Evolutionary conservation across 92 coral and sea anemone species (phyloP).

Genomic region (Parazoanthus darwini): DNA sequence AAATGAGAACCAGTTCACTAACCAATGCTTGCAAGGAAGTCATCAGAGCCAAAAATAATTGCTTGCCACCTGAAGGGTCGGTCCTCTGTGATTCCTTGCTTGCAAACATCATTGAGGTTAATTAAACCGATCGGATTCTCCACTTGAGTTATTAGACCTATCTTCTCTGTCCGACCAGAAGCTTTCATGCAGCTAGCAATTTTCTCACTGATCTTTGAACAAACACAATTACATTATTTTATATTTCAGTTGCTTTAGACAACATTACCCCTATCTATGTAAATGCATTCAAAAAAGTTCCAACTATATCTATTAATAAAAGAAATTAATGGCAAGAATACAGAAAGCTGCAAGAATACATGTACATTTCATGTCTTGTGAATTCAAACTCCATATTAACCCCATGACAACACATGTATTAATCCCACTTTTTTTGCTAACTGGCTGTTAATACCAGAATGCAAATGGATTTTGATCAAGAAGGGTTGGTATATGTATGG

Average conservation of each 20-base stretch:
- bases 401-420: too few relatives aligned
- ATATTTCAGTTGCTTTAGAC: neutral
- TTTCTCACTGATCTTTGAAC: slow-evolving; percentile 74
- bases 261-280: neutral
- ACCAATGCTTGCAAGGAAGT: slow-evolving; percentile 94
- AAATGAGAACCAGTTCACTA: neutral
- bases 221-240: neutral
- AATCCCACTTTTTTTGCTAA: too few relatives aligned
- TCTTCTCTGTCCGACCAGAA: slow-evolving; percentile 47
- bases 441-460: too few relatives aligned
- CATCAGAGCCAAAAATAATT: slow-evolving; percentile 96
- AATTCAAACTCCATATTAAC: too few relatives aligned
- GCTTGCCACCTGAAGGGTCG: slow-evolving; percentile 85
- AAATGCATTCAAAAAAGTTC: too few relatives aligned
- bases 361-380: too few relatives aligned
- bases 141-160: slow-evolving; percentile 85
- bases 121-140: slow-evolving; percentile 90
- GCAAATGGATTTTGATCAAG: too few relatives aligned
- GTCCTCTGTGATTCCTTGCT: slow-evolving; percentile 55
- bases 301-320: too few relatives aligned
- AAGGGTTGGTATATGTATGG: too few relatives aligned
- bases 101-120: slow-evolving; percentile 83
- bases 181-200: slow-evolving; percentile 56
- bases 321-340: too few relatives aligned
- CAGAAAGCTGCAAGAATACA: too few relatives aligned